Evolutionary conservation across 1,140 invertebrate species (phyloP).

Genomic region (Limonius californicus): DNA sequence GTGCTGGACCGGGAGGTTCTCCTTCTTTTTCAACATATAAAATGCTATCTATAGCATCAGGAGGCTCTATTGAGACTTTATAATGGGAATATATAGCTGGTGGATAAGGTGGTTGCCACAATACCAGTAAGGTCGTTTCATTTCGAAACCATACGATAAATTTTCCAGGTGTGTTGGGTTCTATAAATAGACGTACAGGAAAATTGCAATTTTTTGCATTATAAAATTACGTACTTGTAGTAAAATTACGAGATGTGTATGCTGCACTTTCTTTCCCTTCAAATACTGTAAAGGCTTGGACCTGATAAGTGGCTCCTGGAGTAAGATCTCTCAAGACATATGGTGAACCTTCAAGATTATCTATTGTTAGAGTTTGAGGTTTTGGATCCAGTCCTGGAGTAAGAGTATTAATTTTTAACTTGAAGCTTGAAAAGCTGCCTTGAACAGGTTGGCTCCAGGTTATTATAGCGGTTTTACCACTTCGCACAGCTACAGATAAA

Average conservation of each 20-base stretch:
- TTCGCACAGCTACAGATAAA: conserved; percentile 72
- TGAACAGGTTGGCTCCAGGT: conserved; percentile 77
- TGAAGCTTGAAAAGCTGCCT: conserved; percentile 78
- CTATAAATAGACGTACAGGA: conserved; percentile 68
- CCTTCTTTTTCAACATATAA: conserved; percentile 89
- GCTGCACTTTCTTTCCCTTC: conserved; percentile 86
- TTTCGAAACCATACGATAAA: conserved; percentile 97
- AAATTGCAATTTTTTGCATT: too few species aligned
- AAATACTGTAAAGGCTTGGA: conserved; percentile 84
- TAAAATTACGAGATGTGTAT: conserved; percentile 87
- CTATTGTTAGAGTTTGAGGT: conserved; percentile 62
- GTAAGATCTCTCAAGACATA: conserved; percentile 75
- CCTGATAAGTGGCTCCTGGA: conserved; percentile 85
- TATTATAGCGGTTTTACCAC: conserved; percentile 79
- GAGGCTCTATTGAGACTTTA: conserved; percentile 85
- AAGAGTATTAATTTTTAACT: conserved; percentile 67
- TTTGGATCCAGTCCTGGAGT: conserved; percentile 57
- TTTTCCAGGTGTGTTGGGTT: conserved; percentile 91
- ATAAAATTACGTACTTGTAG: too few species aligned
- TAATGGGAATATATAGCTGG: conserved; percentile 88
- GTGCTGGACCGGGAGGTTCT: conserved; percentile 87
- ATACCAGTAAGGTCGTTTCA: conserved; percentile 87
- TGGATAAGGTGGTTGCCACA: conserved; percentile 94
- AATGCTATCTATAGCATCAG: conserved; percentile 81
- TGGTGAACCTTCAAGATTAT: conserved; percentile 61